Base-by-base conservation (phyloP, 2,113 vertebrate genomes). In the Phalacrocorax aristotelis region DNA sequence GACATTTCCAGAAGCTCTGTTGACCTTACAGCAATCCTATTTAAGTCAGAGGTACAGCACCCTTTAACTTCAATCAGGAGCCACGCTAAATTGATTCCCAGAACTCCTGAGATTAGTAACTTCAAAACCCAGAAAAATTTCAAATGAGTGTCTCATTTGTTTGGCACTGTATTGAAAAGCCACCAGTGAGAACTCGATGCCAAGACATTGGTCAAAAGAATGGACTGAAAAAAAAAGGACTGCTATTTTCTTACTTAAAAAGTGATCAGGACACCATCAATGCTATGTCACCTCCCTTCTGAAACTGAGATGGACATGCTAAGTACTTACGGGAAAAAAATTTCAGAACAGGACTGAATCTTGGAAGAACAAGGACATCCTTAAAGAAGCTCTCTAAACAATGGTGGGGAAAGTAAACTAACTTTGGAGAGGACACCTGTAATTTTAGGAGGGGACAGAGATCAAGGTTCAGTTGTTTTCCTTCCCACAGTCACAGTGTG, bases 381-480 rank as follows among this genome's bases (percentile, higher is more conserved):
- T 18, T 82, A 17, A 77, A 87, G 32, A 38, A 71, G 34, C 9
- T 42, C 38, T 87, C 48, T 65, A 36, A 89, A 92, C 23, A 94
- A 49, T 2, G 2, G 15, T 79, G 30, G 15, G 9, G 42, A 71
- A 85, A 30, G 22, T n/a, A 54, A 71, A 62, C 21, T 36, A 26
- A 22, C 17, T 44, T 77, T 49, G 58, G 29, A 90, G 29, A 84
- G 18, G 42, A 55, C 18, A 44, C 5, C 13, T 69, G 9, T 21
- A 48, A 44, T 54, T 87, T 69, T 26, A 84, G 30, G 15, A 90
- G 8, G 11, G 5, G 9, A 15, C 7, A 76, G 15, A 75, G 29
- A 70, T 21, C 13, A 64, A 5, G 1, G 2, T 11, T 58, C 21
- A 1, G 0, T 19, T 51, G 10, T 27, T 68, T 78, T 42, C 26